phyloP scores from a whole-genome alignment of 2,888 invertebrate genomes.

The Laothoe populi region DNA sequence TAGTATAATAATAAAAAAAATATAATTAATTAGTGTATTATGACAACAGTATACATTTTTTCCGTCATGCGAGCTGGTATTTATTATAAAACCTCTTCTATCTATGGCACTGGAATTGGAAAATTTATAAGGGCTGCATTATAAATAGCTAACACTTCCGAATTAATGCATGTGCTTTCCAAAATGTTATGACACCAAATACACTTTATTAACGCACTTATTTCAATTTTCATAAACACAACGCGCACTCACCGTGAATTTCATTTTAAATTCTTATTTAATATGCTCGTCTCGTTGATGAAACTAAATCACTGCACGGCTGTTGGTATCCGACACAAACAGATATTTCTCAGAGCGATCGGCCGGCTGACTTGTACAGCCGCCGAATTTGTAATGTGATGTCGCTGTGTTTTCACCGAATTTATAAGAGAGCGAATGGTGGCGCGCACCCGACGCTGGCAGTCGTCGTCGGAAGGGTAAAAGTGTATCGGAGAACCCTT shows the following conservation, averaged over 20 bases:
- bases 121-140: not conserved
- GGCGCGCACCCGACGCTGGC: constrained; percentile 62
- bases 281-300: constrained; percentile 64
- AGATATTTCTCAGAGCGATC: constrained; percentile 57
- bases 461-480: constrained; percentile 72
- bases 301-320: constrained; percentile 76
- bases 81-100: not conserved
- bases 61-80: not conserved
- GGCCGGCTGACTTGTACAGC: constrained; percentile 75
- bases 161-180: not conserved
- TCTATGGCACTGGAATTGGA: not conserved
- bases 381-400: constrained; percentile 84
- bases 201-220: constrained; percentile 45
- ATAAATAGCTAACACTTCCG: not conserved
- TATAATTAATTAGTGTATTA: not conserved
- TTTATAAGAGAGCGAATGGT: constrained; percentile 78
- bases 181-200: constrained; percentile 22
- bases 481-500: constrained; percentile 81
- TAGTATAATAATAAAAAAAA: not conserved
- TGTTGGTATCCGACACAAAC: constrained; percentile 62
- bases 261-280: constrained; percentile 77
- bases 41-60: not conserved
- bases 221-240: constrained; percentile 39
- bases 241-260: constrained; percentile 82
- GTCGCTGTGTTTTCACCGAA: constrained; percentile 78